Evolutionary conservation across 2,113 vertebrate genomes (phyloP).

Genomic region (Oostethus manadensis): DNA sequence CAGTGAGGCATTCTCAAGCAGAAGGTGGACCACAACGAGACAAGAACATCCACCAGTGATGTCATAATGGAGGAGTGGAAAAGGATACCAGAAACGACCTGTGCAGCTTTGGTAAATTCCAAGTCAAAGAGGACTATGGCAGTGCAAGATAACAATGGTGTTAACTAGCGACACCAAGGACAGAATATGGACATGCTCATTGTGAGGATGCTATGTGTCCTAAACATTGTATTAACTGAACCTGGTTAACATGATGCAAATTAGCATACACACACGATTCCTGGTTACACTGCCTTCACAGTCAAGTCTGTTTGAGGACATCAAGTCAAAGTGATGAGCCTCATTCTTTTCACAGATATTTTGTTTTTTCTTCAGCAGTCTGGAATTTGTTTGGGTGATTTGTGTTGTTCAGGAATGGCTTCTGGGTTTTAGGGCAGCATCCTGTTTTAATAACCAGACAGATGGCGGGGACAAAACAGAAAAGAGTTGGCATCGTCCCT

Average conservation of each 20-base stretch:
- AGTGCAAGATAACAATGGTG: too few species aligned
- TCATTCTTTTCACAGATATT: slow-evolving; percentile 37
- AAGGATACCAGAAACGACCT: too few species aligned
- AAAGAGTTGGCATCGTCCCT: slow-evolving; percentile 23
- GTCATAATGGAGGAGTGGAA: too few species aligned
- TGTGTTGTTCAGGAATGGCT: slow-evolving; percentile 22
- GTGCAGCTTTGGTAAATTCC: too few species aligned
- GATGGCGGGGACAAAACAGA: slow-evolving; percentile 34
- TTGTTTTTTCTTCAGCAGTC: slow-evolving; percentile 46
- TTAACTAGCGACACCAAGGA: too few species aligned
- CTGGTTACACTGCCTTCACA: neutral
- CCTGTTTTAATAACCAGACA: slow-evolving; percentile 35
- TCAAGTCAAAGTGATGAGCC: slow-evolving; percentile 34
- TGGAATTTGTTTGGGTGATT: slow-evolving; percentile 42
- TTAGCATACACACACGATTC: neutral
- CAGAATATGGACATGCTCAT: too few species aligned
- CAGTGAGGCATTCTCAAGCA: too few species aligned
- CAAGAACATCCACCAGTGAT: too few species aligned
- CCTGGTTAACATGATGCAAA: neutral
- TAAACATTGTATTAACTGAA: neutral
- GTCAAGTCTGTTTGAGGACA: slow-evolving; percentile 14
- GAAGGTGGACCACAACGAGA: too few species aligned
- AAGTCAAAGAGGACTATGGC: too few species aligned
- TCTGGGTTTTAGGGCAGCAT: slow-evolving; percentile 21
- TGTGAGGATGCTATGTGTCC: neutral